Conservation (phyloP, 2,888 invertebrate species). For the Callosobruchus maculatus region DNA sequence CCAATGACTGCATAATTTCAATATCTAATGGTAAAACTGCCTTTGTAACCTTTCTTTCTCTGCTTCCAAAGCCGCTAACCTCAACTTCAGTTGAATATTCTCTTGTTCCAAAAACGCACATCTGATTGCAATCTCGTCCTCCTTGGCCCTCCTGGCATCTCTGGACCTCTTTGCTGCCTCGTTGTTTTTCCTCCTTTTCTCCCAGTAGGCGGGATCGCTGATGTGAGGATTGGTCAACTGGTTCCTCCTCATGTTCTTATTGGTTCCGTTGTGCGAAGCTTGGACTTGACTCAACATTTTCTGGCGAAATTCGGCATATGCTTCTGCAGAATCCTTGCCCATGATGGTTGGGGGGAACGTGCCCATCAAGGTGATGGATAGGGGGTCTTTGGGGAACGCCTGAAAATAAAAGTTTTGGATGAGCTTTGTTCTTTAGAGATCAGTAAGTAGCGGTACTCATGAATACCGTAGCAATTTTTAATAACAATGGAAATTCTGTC, state of each 20-base stretch:
- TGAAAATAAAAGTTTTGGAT: slow-evolving; percentile 49
- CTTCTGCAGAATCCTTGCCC: slow-evolving; percentile 60
- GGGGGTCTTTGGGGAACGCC: slow-evolving; percentile 68
- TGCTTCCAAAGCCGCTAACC: slow-evolving; percentile 27
- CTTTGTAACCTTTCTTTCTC: slow-evolving; percentile 33
- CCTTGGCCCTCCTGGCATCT: slow-evolving; percentile 84
- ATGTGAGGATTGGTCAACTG: slow-evolving; percentile 27
- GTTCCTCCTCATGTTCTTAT: slow-evolving; percentile 68
- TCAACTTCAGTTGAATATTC: slow-evolving; percentile 65
- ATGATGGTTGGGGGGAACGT: slow-evolving; percentile 49
- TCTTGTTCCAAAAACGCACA: slow-evolving; percentile 86
- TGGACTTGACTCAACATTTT: slow-evolving; percentile 66
- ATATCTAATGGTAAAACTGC: slow-evolving; percentile 10
- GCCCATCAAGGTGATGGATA: slow-evolving; percentile 56
- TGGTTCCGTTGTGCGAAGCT: slow-evolving; percentile 53
- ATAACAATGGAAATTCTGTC: too few relatives aligned
- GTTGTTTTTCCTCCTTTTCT: slow-evolving; percentile 86
- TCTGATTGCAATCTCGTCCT: slow-evolving; percentile 87
- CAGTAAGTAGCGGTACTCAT: too few relatives aligned
- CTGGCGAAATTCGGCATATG: slow-evolving; percentile 68
- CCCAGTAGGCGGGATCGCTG: slow-evolving; percentile 78
- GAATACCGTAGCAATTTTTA: too few relatives aligned
- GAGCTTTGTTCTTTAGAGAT: too few relatives aligned
- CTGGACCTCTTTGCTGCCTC: slow-evolving; percentile 92
- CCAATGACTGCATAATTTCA: too few relatives aligned